Conservation (phyloP, 2,113 vertebrate genomes). For the Camelus bactrianus region DNA sequence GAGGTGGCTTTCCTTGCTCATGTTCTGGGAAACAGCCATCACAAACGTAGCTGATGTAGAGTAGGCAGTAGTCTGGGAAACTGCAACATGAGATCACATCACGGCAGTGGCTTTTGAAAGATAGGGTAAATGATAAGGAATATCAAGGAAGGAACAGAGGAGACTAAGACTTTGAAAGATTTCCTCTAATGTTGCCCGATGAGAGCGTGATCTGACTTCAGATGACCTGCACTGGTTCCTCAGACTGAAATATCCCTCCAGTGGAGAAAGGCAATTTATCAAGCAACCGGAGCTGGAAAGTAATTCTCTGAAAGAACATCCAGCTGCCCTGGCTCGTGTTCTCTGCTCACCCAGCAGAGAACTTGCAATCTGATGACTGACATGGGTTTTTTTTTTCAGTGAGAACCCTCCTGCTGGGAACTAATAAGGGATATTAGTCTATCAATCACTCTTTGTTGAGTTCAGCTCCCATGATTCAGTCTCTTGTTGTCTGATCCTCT, state of each 20-base stretch:
- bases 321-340: constrained; percentile 5
- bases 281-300: constrained; percentile 53
- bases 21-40: constrained; percentile 59
- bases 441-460: constrained; percentile 31
- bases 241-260: constrained; percentile 56
- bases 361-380: constrained; percentile 39
- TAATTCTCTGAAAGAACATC: constrained; percentile 57
- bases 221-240: constrained; percentile 60
- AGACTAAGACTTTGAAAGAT: constrained; percentile 68
- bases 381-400: not conserved
- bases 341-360: constrained; percentile 29
- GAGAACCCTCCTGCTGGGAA: not conserved
- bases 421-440: not conserved
- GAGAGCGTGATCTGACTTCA: constrained; percentile 47
- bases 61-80: constrained; percentile 59
- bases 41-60: constrained; percentile 46
- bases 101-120: constrained; percentile 50
- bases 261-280: constrained; percentile 68
- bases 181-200: constrained; percentile 41
- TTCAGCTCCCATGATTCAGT: not conserved
- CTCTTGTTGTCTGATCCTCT: not conserved
- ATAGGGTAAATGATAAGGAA: constrained; percentile 68
- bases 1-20: constrained; percentile 40
- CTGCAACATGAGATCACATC: constrained; percentile 57
- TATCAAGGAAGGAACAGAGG: constrained; percentile 55